Evolutionary conservation across 2,888 invertebrate species (phyloP), one percentile per base, ranked within the genome.

Genomic region (Drosophila buzzatii): DNA sequence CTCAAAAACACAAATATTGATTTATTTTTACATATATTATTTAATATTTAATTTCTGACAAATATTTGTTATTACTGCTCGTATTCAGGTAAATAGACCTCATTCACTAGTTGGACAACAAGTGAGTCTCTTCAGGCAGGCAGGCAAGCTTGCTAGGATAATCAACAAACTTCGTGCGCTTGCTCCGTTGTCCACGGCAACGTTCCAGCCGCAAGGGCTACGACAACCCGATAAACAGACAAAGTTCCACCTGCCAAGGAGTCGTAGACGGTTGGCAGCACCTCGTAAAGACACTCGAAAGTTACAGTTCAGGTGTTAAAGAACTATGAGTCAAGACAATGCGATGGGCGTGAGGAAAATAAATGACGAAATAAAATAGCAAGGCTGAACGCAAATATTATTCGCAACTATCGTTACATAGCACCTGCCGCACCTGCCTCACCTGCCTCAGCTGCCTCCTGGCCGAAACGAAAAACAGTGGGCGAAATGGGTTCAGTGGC

Each of bases 101-200:
- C 12, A 7, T 20, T 41, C 16, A 5, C 42, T 37, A 56, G 35
- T 12, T 7, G 16, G 16, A 67, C 70, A 76, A 77, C 73, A 74
- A 86, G 66, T 77, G 76, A 60, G 53, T 47, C 10, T 14, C 18
- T n/a, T 44, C 20, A n/a, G 18, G 14, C 18, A 10, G 41, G 45
- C n/a, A 7, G 35, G 45, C 12, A 35, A 14, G 37, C 37, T 14
- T 31, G 45, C 58, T 71, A 41, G 9, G 62, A 58, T 45, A 65
- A 71, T 68, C 65, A 87, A 89, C 90, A 85, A 79, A 79, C 59
- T 12, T 53, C 23, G 53, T 85, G 90, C 85, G 85, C 79, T 72
- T 85, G 90, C 85, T 79, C 85, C 18, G 85, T 85, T 56, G 85
- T 70, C 85, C 76, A 57, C 51, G 76, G 76, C 87, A 81, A 85